These are phyloP conservation scores for Heliconius hortense DNA, from an alignment of 2,888 invertebrate genomes.

Conservation along the genomic window DNA sequence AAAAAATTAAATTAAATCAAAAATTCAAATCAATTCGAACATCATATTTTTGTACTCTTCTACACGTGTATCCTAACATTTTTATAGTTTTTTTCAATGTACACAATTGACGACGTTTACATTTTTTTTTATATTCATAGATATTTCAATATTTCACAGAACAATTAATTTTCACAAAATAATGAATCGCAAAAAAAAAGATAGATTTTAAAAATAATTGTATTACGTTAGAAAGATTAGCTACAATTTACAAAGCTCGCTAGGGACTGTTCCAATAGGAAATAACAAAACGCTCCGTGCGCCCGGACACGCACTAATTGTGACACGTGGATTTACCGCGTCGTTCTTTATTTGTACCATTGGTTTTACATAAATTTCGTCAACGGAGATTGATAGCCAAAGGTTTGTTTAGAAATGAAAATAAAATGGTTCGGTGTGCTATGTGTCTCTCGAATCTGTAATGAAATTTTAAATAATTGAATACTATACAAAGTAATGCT, in stretches of 20 bases:
- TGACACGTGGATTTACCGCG: conserved; percentile 54
- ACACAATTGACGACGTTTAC: too few relatives aligned
- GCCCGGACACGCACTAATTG: conserved; percentile 58
- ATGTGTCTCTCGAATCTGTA: too few relatives aligned
- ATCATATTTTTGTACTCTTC: too few relatives aligned
- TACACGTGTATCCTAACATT: too few relatives aligned
- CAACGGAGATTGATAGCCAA: conserved; percentile 30
- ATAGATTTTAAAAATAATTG: background rate
- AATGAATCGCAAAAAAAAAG: background rate
- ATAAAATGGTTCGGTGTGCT: conserved; percentile 14
- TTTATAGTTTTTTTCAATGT: too few relatives aligned
- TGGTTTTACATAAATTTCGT: conserved; percentile 54
- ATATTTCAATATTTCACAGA: background rate
- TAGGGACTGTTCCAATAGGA: conserved; percentile 44
- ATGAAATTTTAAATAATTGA: background rate
- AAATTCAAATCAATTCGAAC: too few relatives aligned
- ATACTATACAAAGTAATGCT: background rate
- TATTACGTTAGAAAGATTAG: background rate
- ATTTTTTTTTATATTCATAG: too few relatives aligned
- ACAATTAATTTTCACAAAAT: too few relatives aligned
- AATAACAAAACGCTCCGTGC: conserved; percentile 51
- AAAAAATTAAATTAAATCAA: too few relatives aligned
- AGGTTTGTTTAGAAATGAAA: conserved; percentile 8
- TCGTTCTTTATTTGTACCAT: conserved; percentile 56
- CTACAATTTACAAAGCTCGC: background rate